Percentiles rank a stretch among this genome's conserved stretches.
Evolutionary conservation across 1,140 invertebrate genomes (phyloP).

Genomic region (Thaumetopoea pityocampa): DNA sequence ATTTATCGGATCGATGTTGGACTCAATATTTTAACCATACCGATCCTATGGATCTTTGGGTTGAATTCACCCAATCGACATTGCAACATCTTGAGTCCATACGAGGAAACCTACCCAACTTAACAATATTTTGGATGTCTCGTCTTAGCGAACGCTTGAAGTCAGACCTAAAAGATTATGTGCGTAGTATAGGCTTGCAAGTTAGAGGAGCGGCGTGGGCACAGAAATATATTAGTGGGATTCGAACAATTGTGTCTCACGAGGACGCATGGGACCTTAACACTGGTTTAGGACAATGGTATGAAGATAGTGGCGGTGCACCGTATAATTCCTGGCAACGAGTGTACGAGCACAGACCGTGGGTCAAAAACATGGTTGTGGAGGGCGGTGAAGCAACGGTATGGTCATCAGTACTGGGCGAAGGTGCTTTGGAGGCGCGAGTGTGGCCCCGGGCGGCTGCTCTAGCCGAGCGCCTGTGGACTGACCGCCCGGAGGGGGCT

Average conservation of each 20-base stretch:
- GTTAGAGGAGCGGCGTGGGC: slow-evolving; percentile 83
- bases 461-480: slow-evolving; percentile 79
- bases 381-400: slow-evolving; percentile 83
- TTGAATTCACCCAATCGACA: slow-evolving; percentile 80
- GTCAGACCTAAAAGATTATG: slow-evolving; percentile 78
- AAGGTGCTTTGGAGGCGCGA: slow-evolving; percentile 77
- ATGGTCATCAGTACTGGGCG: slow-evolving; percentile 80
- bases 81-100: slow-evolving; percentile 77
- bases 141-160: slow-evolving; percentile 83
- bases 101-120: slow-evolving; percentile 78
- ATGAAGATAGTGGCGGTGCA: slow-evolving; percentile 81
- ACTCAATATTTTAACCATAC: slow-evolving; percentile 80
- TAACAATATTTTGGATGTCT: slow-evolving; percentile 85
- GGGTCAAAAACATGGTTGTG: slow-evolving; percentile 74
- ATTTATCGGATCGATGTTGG: slow-evolving; percentile 80
- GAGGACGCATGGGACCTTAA: slow-evolving; percentile 90
- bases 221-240: slow-evolving; percentile 81
- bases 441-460: slow-evolving; percentile 83
- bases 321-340: slow-evolving; percentile 88
- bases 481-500: slow-evolving; percentile 44
- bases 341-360: slow-evolving; percentile 86
- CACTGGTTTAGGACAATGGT: slow-evolving; percentile 86
- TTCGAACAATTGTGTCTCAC: slow-evolving; percentile 86
- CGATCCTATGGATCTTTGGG: slow-evolving; percentile 83
- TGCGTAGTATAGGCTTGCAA: slow-evolving; percentile 68